A percentile compares a stretch with the other conserved stretches of the same genome.
Evolutionary conservation across 53 echinoderm and acorn worm species (phyloP).

Genomic region (Echinometra lucunter): DNA sequence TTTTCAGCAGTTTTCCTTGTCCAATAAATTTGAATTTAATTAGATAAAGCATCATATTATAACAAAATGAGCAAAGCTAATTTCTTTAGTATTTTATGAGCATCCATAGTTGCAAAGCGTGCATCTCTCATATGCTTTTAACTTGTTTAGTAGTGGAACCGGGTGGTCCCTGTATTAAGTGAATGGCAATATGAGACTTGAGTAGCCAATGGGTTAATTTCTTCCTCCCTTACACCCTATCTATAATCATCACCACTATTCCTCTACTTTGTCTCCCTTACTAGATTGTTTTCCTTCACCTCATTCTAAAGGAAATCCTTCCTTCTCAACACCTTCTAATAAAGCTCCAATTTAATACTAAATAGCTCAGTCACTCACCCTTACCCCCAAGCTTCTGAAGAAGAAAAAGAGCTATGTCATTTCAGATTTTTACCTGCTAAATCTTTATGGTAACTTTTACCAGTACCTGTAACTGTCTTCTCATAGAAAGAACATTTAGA

Average conservation of each 20-base stretch:
- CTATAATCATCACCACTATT: not conserved
- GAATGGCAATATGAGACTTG: too few relatives aligned
- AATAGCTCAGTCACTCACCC: slow-evolving; percentile 34
- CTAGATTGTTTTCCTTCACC: slow-evolving; percentile 10
- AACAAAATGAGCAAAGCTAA: too few relatives aligned
- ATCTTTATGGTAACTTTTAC: not conserved
- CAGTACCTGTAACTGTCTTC: not conserved
- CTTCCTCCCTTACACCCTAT: not conserved
- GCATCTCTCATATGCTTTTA: not conserved
- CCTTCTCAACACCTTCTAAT: not conserved
- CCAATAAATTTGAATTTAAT: too few relatives aligned
- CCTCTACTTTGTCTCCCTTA: not conserved
- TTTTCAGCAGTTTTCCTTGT: too few relatives aligned
- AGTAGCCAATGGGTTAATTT: too few relatives aligned
- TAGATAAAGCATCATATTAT: too few relatives aligned
- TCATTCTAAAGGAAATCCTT: not conserved
- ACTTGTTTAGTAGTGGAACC: too few relatives aligned
- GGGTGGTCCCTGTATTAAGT: too few relatives aligned
- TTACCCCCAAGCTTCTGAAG: not conserved
- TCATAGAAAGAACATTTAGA: too few relatives aligned
- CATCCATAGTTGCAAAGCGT: not conserved
- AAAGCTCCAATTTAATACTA: not conserved
- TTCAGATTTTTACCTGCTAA: not conserved
- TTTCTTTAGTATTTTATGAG: not conserved
- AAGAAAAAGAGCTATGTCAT: slow-evolving; percentile 11